Conservation (phyloP, 2,113 vertebrate genomes). For the Cynoglossus semilaevis region DNA sequence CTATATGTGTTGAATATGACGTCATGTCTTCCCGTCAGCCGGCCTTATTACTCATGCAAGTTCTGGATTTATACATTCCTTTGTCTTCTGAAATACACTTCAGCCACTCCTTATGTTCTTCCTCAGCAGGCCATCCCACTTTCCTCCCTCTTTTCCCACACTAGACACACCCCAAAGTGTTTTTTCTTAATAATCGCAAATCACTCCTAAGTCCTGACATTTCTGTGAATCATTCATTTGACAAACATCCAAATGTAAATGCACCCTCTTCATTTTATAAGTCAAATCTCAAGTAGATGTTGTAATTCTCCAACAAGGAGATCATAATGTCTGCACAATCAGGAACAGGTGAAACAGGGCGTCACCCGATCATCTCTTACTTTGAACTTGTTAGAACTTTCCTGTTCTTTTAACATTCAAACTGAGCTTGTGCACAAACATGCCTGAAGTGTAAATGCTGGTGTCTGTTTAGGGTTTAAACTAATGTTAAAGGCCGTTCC, state of each 20-base stretch:
- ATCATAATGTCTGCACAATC: conserved; percentile 13
- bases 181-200: conserved; percentile 4
- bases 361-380: conserved; percentile 15
- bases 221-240: conserved; percentile 23
- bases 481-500: neutral
- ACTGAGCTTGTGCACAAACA: conserved; percentile 3
- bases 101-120: conserved; percentile 56
- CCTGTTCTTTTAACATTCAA: conserved; percentile 11
- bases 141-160: conserved; percentile 42
- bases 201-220: neutral
- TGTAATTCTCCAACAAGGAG: conserved; percentile 6
- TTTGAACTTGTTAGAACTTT: neutral
- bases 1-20: conserved; percentile 20
- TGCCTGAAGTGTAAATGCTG: conserved; percentile 21
- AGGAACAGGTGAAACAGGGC: conserved; percentile 41
- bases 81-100: conserved; percentile 36
- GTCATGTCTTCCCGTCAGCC: conserved; percentile 41
- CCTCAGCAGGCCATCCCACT: conserved; percentile 31
- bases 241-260: neutral
- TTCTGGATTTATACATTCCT: conserved; percentile 44
- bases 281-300: conserved; percentile 7
- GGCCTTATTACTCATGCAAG: conserved; percentile 27
- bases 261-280: conserved; percentile 3
- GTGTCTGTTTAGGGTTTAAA: conserved; percentile 18
- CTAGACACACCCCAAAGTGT: conserved; percentile 24